Percentiles rank a stretch among this genome's conserved stretches.
These are phyloP conservation scores for Heliconius hermathena DNA, from an alignment of 1,140 invertebrate genomes.

Conservation along the genomic window DNA sequence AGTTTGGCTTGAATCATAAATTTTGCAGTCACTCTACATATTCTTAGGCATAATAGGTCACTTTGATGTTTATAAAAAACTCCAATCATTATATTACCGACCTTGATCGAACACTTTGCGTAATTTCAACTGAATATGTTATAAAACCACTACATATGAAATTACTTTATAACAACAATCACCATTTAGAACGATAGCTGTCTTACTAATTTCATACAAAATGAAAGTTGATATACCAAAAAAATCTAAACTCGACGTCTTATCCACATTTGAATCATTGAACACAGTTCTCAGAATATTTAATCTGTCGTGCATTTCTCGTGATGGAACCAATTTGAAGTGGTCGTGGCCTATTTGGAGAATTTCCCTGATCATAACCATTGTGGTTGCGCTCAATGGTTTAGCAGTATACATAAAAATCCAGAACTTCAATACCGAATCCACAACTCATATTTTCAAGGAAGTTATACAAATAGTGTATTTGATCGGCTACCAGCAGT, in stretches of 20 bases:
- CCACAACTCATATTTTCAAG: slow-evolving; percentile 12
- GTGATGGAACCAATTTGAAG: slow-evolving; percentile 20
- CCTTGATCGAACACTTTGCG: too few relatives aligned
- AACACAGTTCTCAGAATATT: slow-evolving; percentile 32
- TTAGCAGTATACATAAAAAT: slow-evolving; percentile 30
- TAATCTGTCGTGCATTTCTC: slow-evolving; percentile 30
- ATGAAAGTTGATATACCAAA: neutral
- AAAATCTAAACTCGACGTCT: slow-evolving; percentile 19
- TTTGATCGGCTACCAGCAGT: slow-evolving; percentile 16
- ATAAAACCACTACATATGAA: neutral
- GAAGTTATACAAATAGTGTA: slow-evolving; percentile 21
- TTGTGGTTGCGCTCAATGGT: slow-evolving; percentile 15
- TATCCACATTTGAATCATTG: slow-evolving; percentile 30
- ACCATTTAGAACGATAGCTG: neutral
- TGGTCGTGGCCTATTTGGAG: slow-evolving; percentile 18
- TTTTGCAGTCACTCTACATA: too few relatives aligned
- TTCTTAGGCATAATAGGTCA: too few relatives aligned
- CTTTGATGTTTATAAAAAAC: too few relatives aligned
- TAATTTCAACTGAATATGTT: neutral
- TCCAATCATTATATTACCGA: too few relatives aligned
- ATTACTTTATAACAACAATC: neutral
- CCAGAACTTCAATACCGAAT: neutral
- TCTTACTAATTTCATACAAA: neutral
- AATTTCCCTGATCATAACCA: slow-evolving; percentile 7
- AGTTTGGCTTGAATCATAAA: too few relatives aligned